Evolutionary conservation across 2,888 invertebrate species (phyloP).

Genomic region (Pristionchus exspectatus): DNA sequence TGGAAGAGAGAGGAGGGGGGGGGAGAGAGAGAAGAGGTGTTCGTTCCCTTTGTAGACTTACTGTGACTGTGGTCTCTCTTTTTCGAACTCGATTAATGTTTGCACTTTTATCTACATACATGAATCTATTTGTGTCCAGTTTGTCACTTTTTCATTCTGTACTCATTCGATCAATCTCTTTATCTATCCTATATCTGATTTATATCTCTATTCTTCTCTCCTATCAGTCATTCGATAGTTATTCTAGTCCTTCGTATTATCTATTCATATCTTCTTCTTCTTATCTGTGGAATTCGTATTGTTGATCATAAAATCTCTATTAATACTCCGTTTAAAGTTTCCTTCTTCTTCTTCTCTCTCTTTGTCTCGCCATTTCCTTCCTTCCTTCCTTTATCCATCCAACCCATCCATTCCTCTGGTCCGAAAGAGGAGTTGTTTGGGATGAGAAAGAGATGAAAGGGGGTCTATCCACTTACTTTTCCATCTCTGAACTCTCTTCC

Average conservation of each 20-base stretch:
- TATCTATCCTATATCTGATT: not conserved
- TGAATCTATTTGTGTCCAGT: not conserved
- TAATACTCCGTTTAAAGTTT: not conserved
- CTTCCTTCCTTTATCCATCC: not conserved
- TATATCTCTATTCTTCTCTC: not conserved
- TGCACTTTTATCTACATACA: not conserved
- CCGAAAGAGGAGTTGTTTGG: slow-evolving; percentile 10
- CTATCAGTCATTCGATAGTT: not conserved
- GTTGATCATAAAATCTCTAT: not conserved
- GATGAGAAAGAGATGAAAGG: slow-evolving; percentile 19
- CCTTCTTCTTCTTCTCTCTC: not conserved
- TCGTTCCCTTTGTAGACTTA: not conserved
- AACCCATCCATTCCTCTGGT: slow-evolving; percentile 10
- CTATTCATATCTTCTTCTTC: not conserved
- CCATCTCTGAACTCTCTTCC: slow-evolving; percentile 40
- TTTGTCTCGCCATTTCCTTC: not conserved
- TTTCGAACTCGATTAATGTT: not conserved
- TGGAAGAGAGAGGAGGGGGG: not conserved
- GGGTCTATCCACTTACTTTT: not conserved
- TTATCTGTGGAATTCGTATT: not conserved
- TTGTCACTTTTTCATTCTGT: not conserved
- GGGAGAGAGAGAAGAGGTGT: not conserved
- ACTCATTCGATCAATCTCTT: not conserved
- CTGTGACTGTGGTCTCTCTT: not conserved
- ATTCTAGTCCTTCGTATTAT: not conserved